These are phyloP conservation scores for Malurus alboscapulatus DNA, from an alignment of 2,113 vertebrate species.

Conservation along the genomic window DNA sequence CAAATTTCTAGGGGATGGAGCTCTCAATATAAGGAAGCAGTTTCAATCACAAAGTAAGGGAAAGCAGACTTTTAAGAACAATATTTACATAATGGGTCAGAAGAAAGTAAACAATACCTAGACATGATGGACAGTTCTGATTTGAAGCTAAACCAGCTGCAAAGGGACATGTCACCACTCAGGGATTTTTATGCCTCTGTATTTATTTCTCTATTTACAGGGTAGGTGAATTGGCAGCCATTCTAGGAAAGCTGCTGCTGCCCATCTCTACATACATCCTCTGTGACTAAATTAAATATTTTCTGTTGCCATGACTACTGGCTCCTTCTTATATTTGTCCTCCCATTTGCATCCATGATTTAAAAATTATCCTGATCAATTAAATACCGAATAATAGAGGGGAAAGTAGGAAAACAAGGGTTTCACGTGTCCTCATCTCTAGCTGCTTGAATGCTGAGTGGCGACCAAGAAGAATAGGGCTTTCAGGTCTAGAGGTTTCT, in stretches of 20 bases:
- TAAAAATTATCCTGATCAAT: background rate
- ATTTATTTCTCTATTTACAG: constrained; percentile 27
- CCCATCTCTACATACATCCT: background rate
- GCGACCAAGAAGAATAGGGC: background rate
- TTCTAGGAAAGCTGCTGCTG: background rate
- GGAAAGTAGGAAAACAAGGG: background rate
- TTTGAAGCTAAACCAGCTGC: background rate
- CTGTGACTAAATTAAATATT: constrained; percentile 20
- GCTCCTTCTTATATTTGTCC: background rate
- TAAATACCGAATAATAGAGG: constrained; percentile 5
- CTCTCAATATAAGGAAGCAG: background rate
- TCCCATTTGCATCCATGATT: background rate
- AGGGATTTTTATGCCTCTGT: background rate
- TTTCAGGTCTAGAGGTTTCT: constrained; percentile 28
- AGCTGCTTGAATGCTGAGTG: constrained; percentile 8
- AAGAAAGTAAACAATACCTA: background rate
- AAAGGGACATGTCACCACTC: background rate
- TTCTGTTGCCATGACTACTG: constrained; percentile 17
- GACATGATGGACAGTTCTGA: background rate
- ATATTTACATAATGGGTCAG: background rate
- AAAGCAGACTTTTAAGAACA: background rate
- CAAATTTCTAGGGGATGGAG: background rate
- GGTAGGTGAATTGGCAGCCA: constrained; percentile 2
- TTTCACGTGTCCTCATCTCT: background rate
- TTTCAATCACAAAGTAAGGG: background rate